Percentiles rank a stretch among this genome's conserved stretches.
phyloP scores from a whole-genome alignment of 2,888 invertebrate genomes.

The Eupithecia insigniata region DNA sequence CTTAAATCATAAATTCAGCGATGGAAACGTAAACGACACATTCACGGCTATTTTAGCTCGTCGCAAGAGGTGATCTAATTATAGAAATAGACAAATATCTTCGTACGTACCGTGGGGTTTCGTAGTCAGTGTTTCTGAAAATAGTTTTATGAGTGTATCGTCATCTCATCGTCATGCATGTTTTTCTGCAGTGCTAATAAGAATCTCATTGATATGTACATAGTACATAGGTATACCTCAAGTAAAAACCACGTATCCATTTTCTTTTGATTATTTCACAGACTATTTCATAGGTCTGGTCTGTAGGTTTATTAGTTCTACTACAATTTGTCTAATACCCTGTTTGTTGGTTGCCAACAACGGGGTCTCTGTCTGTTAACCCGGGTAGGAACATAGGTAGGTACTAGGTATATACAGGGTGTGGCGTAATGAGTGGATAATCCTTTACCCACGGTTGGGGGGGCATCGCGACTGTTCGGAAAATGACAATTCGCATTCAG shows the following conservation, averaged over 20 bases:
- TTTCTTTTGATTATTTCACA: background rate
- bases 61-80: slow-evolving; percentile 66
- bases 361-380: background rate
- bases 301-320: background rate
- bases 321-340: background rate
- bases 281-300: background rate
- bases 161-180: slow-evolving; percentile 52
- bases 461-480: too few species aligned
- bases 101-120: slow-evolving; percentile 50
- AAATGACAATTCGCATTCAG: too few species aligned
- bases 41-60: slow-evolving; percentile 59
- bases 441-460: too few species aligned
- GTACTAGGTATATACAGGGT: background rate
- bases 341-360: background rate
- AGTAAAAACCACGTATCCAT: background rate
- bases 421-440: too few species aligned
- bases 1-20: slow-evolving; percentile 12
- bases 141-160: slow-evolving; percentile 53
- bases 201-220: background rate
- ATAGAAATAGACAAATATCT: slow-evolving; percentile 64
- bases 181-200: slow-evolving; percentile 30
- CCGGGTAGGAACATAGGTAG: too few species aligned
- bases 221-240: too few species aligned
- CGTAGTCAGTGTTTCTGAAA: slow-evolving; percentile 61
- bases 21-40: slow-evolving; percentile 38